A percentile compares a stretch with the other conserved stretches of the same genome.
These are phyloP conservation scores for Zapus hudsonius DNA, from an alignment of 2,113 vertebrate genomes.

Conservation along the genomic window DNA sequence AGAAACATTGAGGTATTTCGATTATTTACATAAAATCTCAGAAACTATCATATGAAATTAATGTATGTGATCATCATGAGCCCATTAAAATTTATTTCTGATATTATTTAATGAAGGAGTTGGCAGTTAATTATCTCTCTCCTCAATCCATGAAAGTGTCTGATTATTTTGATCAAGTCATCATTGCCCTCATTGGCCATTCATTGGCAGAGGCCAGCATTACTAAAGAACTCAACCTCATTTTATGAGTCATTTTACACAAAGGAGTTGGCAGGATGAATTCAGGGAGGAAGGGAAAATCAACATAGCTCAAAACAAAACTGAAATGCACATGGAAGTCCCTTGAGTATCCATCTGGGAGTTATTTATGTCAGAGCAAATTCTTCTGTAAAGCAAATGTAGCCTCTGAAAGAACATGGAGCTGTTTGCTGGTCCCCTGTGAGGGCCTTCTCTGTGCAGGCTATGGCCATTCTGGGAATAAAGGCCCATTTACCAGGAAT, in stretches of 20 bases:
- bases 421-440: not conserved
- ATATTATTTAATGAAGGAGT: not conserved
- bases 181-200: not conserved
- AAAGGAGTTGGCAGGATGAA: not conserved
- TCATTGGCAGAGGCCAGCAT: not conserved
- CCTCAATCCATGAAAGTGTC: not conserved
- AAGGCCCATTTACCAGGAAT: constrained; percentile 1
- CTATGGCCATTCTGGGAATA: not conserved
- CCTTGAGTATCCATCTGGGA: not conserved
- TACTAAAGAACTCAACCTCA: not conserved
- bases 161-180: not conserved
- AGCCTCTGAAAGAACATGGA: not conserved
- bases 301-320: constrained; percentile 21
- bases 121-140: not conserved
- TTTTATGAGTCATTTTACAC: constrained; percentile 40
- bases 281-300: constrained; percentile 28
- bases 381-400: constrained; percentile 15
- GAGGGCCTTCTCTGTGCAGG: not conserved
- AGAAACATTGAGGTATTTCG: not conserved
- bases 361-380: constrained; percentile 29
- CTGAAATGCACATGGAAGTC: not conserved
- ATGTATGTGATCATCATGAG: not conserved
- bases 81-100: not conserved
- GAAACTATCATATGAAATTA: not conserved
- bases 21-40: not conserved